Base-by-base conservation (phyloP, 2,113 vertebrate species). In the Merops nubicus region DNA sequence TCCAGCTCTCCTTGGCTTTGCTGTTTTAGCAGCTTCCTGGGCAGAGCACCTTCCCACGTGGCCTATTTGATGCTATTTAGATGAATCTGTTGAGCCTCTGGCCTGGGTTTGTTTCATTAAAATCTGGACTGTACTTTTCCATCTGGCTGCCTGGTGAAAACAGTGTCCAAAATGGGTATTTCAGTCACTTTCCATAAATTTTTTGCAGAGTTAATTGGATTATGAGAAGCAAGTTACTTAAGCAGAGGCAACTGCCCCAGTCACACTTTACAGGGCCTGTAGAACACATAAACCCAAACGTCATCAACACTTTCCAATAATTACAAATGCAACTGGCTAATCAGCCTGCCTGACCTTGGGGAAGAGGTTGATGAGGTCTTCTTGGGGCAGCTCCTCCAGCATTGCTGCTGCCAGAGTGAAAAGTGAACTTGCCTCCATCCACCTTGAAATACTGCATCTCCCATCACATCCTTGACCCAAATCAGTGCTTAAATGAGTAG, bases 61-160 rank as follows among this genome's bases (percentile, higher is more conserved):
- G 45, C 59, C 68, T 68, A 15, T 88, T 95, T 51, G 69, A 43
- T 29, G 21, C 51, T 79, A 16, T 85, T 91, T 76, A 70, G 59
- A 48, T 74, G 26, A 67, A 67, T 93, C 67, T 78, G 29, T 40
- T 88, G 50, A 88, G 47, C 68, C 28, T 86, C 50, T 45, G 62
- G 12, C 64, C 47, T 70, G 69, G 21, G 28, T 85, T 92, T 79
- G 77, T 86, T 93, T 81, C 59, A 50, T 91, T 93, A 38, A 85
- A 78, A 90, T 78, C 79, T 63, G 51, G 81, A 29, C 67, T 96
- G 57, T 74, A 60, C 42, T 90, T 91, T 91, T 95, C 85, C 77
- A 5, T 86, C 78, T 62, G 56, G 79, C 89, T 90, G 91, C 85
- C 48, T 75, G 2, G n/a, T 67, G 65, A 78, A 82, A 89, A n/a